These are phyloP conservation scores for Phrynocephalus versicolor DNA, from an alignment of 2,113 vertebrate genomes.

Conservation along the genomic window DNA sequence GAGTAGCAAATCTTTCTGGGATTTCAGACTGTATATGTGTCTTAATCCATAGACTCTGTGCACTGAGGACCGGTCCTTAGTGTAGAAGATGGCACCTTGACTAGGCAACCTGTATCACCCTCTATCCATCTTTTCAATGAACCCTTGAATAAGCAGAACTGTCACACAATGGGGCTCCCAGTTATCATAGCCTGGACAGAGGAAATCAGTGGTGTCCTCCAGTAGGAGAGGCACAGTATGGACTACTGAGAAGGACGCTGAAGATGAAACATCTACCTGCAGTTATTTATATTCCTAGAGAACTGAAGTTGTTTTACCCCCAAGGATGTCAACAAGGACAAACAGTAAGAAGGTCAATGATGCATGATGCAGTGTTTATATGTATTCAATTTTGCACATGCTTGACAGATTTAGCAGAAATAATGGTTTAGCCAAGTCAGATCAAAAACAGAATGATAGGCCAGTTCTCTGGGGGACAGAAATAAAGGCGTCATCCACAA, in stretches of 20 bases:
- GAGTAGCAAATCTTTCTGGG: no score
- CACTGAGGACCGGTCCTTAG: no score
- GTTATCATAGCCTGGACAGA: background rate
- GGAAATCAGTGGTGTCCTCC: background rate
- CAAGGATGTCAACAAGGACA: background rate
- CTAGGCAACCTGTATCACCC: no score
- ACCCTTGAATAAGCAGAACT: background rate
- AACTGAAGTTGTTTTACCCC: background rate
- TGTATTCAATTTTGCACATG: background rate
- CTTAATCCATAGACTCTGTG: no score
- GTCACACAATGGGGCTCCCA: background rate
- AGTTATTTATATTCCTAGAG: background rate
- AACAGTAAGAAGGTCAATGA: background rate
- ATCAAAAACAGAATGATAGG: conserved; percentile 9
- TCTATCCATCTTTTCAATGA: no score
- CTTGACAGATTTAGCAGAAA: background rate
- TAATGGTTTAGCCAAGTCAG: background rate
- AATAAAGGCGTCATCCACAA: background rate
- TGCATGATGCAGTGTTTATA: background rate
- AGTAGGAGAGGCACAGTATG: background rate
- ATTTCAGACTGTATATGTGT: no score
- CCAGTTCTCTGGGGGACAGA: background rate
- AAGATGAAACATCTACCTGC: background rate
- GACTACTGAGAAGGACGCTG: no score
- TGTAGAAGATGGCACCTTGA: no score